Base-by-base conservation (phyloP, 2,113 vertebrate genomes). In the Oncorhynchus masou region DNA sequence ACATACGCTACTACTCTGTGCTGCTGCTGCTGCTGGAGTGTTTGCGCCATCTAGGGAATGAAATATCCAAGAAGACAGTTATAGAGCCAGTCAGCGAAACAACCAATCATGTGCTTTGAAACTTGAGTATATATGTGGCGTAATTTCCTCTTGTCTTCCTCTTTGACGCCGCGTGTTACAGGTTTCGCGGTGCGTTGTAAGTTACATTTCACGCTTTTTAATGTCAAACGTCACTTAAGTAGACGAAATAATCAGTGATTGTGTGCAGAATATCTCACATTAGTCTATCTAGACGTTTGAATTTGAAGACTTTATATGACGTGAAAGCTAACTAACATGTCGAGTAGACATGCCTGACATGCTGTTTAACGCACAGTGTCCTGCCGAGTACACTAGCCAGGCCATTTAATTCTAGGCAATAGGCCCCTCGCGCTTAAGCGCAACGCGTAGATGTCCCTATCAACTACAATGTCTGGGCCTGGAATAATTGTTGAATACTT, bases 171-270 rank as follows among this genome's bases (percentile, higher is more conserved):
- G 91, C 79, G 34, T 87, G 62, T 3, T 57, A 0, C 2, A 19
- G 84, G 82, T 83, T 74, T 97, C 93, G 96, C 95, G 91, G 95
- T 96, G 90, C 94, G 96, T 89, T 49, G 72, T n/a, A 20, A n/a
- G 62, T 16, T 3, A 0, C 0, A 0, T 70, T 16, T 67, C 77
- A 25, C 3, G 2, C 0, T 20, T 66, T 75, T 79, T 16, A 70
- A 69, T 0, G 1, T 19, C 51, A 16, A 24, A 16, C 1, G 1
- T 12, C 0, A 1, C 4, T 0, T n/a, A 1, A 0, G n/a, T 25
- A 0, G 12, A 2, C 24, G 4, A 15, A 25, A 8, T 34, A 25
- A 11, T 96, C 93, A 6, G 20, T 70, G n/a, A 13, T 7, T 34
- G 22, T 68, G 39, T 19, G 2, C 20, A 49, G 22, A 20, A 39